Conservation (phyloP, 2,113 vertebrate genomes). For the Mesoclemmys tuberculata region DNA sequence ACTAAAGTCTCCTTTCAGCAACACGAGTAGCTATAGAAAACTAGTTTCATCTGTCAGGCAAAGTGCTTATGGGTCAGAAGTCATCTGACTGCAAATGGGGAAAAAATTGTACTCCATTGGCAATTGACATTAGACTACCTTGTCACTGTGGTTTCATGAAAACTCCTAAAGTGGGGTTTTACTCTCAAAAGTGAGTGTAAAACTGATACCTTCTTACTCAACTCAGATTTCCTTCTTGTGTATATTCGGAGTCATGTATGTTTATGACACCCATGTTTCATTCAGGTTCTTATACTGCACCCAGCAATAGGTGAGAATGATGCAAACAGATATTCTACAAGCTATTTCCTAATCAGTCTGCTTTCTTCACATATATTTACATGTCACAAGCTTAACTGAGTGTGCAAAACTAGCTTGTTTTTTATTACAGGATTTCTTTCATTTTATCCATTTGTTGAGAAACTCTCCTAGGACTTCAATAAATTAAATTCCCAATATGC, state of each 20-base stretch:
- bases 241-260: not conserved
- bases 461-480: not conserved
- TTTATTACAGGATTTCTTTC: accelerated
- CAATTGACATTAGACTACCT: not conserved
- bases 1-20: not conserved
- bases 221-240: not conserved
- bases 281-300: not conserved
- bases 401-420: not conserved
- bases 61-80: not conserved
- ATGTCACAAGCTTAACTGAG: not conserved
- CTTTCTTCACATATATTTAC: not conserved
- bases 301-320: not conserved
- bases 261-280: not conserved
- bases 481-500: not conserved
- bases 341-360: accelerated
- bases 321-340: not conserved
- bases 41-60: not conserved
- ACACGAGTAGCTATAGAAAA: not conserved
- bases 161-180: not conserved
- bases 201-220: not conserved
- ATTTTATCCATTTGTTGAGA: not conserved
- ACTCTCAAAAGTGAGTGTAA: not conserved
- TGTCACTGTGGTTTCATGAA: not conserved
- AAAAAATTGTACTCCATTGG: not conserved
- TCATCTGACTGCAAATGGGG: not conserved